phyloP scores from a whole-genome alignment of 2,797 vertebrate species.

The Cichlasoma orientale region DNA sequence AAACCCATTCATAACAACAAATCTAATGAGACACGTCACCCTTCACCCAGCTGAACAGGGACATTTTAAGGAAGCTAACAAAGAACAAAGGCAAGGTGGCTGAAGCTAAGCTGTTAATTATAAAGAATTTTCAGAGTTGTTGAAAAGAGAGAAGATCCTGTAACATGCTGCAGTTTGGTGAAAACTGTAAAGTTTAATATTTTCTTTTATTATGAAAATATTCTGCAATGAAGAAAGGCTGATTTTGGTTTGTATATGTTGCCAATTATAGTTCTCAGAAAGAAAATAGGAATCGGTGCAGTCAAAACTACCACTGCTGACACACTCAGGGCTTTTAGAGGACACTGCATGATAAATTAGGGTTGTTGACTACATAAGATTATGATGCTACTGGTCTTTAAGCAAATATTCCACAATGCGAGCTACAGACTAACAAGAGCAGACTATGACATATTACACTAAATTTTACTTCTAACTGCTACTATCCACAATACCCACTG shows the following conservation, averaged over 20 bases:
- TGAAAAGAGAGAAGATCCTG: no score
- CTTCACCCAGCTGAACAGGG: background rate
- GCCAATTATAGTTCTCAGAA: background rate
- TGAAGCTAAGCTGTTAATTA: background rate
- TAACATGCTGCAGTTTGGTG: no score
- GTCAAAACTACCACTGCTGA: background rate
- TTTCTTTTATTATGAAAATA: background rate
- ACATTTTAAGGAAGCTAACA: background rate
- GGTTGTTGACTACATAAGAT: background rate
- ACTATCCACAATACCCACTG: constrained; percentile 52
- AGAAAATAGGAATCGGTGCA: background rate
- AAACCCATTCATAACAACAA: background rate
- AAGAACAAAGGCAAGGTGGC: background rate
- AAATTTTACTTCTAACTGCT: background rate
- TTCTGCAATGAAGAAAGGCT: background rate
- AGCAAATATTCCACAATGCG: background rate
- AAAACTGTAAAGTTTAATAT: background rate
- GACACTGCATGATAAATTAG: background rate
- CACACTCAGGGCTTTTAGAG: background rate
- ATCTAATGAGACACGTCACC: background rate
- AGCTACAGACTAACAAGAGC: background rate
- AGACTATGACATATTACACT: background rate
- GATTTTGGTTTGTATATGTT: background rate
- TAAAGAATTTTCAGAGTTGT: background rate
- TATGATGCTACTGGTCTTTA: background rate